Base-by-base conservation (phyloP, 2,797 vertebrate genomes). In the Parotocinclus haroldoi region DNA sequence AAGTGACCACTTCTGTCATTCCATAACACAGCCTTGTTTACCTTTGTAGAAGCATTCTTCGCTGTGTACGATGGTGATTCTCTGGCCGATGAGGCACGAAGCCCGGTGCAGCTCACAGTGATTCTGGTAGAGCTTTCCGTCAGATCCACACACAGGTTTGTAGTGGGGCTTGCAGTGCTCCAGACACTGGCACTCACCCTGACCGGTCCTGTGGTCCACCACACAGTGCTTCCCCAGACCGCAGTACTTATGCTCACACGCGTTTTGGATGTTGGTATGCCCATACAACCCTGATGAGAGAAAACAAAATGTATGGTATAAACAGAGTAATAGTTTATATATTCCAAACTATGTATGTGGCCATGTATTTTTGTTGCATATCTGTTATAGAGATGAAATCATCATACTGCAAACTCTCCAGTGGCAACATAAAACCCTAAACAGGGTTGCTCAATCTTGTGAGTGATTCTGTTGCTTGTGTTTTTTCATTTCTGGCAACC, bases 21-120 rank as follows among this genome's bases (percentile, higher is more conserved):
- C 27, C 2, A 27, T 27, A 27, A 27, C 27, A 27, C 7, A 55
- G 12, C 6, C 38, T 11, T 13, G 19, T 51, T 84, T 91, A 98
- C 96, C 95, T 93, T 93, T 94, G 78, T 98, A 95, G 85, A 98
- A 97, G 76, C 96, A 99, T 76, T 96, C 94, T 78, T 98, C 93
- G 0, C 92, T 93, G 87, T 98, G 96, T 72, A 96, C 87, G 75
- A 98, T 94, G 84, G 93, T 93, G 53, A 98, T 88, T 82, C 89
- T 94, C 61, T 91, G 90, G 60, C 85, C 92, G 72, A 87, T 85
- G 76, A 94, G 77, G 57, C 96, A 99, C 17, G 96, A 94, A 9
- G 94, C 89, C 51, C 91, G 84, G 80, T 99, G 96, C 11, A 98
- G 93, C 78, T 98, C 93, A 7, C 96, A 99, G 68, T 99, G 96